Conservation (phyloP, 1,140 invertebrate genomes). For the Pachyrhynchus sulphureomaculatus region DNA sequence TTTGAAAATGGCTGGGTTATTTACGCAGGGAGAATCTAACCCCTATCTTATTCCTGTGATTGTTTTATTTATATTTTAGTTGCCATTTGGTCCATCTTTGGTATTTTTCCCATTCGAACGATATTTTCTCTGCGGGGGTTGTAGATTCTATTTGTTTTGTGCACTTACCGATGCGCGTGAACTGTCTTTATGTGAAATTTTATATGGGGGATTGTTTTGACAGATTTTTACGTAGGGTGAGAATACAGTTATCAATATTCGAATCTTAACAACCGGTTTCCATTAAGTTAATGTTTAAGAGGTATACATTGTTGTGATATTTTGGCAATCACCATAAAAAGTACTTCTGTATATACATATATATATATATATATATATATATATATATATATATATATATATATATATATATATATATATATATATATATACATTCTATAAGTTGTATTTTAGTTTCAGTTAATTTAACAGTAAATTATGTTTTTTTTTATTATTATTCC, state of each 20-base stretch:
- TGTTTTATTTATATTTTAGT: constrained; percentile 14
- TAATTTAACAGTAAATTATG: too few relatives aligned
- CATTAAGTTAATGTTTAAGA: neutral
- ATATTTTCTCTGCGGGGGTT: constrained; percentile 7
- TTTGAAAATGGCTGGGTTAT: neutral
- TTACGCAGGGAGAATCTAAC: neutral
- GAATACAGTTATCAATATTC: neutral
- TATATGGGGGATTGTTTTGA: constrained; percentile 5
- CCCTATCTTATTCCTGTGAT: constrained; percentile 10
- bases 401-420: too few relatives aligned
- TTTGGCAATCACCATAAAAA: too few relatives aligned
- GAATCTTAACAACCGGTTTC: neutral
- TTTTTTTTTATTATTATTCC: too few relatives aligned
- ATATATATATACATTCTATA: too few relatives aligned
- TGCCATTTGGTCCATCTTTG: constrained; percentile 11
- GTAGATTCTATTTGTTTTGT: constrained; percentile 5
- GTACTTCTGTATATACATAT: too few relatives aligned
- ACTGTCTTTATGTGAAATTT: constrained; percentile 1
- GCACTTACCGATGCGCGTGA: constrained; percentile 10
- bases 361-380: too few relatives aligned
- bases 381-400: too few relatives aligned
- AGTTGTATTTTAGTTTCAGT: too few relatives aligned
- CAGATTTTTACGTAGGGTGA: constrained; percentile 4
- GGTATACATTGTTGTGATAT: too few relatives aligned
- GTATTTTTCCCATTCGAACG: constrained; percentile 10